Conservation (phyloP, 2,113 vertebrate species). For the Phrynocephalus versicolor region DNA sequence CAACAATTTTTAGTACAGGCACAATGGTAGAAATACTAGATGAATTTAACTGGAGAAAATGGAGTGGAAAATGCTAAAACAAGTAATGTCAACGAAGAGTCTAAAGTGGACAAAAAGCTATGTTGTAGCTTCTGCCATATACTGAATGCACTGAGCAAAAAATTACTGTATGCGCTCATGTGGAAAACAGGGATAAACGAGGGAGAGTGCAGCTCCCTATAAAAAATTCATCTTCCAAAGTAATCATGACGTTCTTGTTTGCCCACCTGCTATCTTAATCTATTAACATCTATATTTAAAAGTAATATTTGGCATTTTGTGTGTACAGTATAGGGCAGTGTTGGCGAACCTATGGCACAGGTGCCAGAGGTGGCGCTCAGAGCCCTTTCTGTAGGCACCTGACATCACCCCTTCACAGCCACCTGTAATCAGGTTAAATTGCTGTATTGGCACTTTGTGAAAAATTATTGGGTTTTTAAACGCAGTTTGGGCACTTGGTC, state of each 20-base stretch:
- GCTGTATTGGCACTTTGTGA: no score
- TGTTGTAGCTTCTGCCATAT: background rate
- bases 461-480: no score
- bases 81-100: background rate
- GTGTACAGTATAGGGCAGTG: no score
- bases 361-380: no score
- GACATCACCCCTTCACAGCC: no score
- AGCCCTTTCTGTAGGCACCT: no score
- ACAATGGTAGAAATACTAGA: background rate
- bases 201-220: background rate
- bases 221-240: background rate
- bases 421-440: no score
- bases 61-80: background rate
- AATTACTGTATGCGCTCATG: background rate
- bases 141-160: background rate
- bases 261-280: background rate
- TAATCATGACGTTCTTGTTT: background rate
- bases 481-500: no score
- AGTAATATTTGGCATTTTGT: conserved; percentile 6
- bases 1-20: background rate
- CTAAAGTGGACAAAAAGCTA: background rate
- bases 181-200: background rate
- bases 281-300: background rate
- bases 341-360: no score
- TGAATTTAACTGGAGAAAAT: background rate